Evolutionary conservation across 1,140 invertebrate species (phyloP).

Genomic region (Platorchestia sp.): DNA sequence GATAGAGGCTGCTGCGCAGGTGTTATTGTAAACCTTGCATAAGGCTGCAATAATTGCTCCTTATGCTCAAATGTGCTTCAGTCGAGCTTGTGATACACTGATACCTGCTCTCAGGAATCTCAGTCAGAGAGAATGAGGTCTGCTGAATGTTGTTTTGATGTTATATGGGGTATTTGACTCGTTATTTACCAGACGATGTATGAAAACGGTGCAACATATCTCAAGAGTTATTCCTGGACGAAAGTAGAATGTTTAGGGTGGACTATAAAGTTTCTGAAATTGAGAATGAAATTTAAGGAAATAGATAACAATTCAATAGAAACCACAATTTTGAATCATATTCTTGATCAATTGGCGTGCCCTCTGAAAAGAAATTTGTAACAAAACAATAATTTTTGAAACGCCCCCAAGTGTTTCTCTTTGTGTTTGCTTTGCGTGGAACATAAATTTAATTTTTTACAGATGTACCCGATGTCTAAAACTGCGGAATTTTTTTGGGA

Average conservation of each 20-base stretch:
- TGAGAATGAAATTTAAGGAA: too few relatives aligned
- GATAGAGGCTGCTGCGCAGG: background rate
- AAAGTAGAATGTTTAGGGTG: background rate
- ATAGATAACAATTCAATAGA: too few relatives aligned
- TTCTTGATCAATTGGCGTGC: too few relatives aligned
- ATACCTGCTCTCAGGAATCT: background rate
- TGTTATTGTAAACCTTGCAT: background rate
- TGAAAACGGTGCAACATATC: background rate
- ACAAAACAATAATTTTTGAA: too few relatives aligned
- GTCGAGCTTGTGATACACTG: background rate
- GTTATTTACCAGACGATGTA: background rate
- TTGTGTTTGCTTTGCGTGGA: too few relatives aligned
- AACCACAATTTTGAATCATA: too few relatives aligned
- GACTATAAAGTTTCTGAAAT: too few relatives aligned
- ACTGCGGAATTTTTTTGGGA: too few relatives aligned
- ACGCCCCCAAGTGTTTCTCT: too few relatives aligned
- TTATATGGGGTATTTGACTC: background rate
- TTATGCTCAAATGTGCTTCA: background rate
- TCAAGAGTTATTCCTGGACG: background rate
- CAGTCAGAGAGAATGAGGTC: background rate
- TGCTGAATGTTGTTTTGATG: background rate
- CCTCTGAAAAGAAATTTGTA: too few relatives aligned
- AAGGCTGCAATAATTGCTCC: background rate
- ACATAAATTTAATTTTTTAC: too few relatives aligned
- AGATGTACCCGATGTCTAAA: too few relatives aligned